Percentiles rank a stretch among this genome's conserved stretches.
Conservation (phyloP, 2,797 vertebrate genomes). For the Meda fulgida region DNA sequence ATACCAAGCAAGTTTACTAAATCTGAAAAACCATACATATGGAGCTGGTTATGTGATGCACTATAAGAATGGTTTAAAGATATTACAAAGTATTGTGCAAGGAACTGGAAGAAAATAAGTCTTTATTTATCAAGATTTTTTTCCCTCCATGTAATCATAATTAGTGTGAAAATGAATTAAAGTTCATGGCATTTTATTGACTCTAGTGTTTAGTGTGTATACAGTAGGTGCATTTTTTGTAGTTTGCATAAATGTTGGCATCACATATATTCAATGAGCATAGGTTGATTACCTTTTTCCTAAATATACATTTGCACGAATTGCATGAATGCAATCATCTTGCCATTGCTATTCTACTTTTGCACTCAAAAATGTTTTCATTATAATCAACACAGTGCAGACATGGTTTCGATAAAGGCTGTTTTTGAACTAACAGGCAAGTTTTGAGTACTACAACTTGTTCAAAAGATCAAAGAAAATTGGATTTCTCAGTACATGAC, state of each 20-base stretch:
- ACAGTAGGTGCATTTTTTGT: neutral
- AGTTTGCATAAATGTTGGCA: neutral
- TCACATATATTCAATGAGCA: neutral
- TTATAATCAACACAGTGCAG: neutral
- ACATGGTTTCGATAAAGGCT: neutral
- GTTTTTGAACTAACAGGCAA: neutral
- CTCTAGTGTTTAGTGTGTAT: neutral
- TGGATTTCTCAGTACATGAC: neutral
- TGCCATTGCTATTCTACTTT: neutral
- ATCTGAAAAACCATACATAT: neutral
- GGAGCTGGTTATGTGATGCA: neutral
- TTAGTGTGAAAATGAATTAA: neutral
- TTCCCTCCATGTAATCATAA: too few relatives aligned
- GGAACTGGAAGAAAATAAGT: too few relatives aligned
- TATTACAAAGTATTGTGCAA: neutral
- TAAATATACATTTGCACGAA: neutral
- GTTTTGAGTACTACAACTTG: neutral
- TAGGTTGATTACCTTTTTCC: neutral
- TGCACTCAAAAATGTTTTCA: neutral
- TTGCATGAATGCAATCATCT: neutral
- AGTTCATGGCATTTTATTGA: neutral
- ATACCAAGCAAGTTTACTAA: neutral
- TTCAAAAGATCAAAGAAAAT: neutral
- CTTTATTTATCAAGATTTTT: too few relatives aligned
- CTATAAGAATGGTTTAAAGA: neutral